Base-by-base conservation (phyloP, 2,113 vertebrate genomes). In the Mastomys coucha region DNA sequence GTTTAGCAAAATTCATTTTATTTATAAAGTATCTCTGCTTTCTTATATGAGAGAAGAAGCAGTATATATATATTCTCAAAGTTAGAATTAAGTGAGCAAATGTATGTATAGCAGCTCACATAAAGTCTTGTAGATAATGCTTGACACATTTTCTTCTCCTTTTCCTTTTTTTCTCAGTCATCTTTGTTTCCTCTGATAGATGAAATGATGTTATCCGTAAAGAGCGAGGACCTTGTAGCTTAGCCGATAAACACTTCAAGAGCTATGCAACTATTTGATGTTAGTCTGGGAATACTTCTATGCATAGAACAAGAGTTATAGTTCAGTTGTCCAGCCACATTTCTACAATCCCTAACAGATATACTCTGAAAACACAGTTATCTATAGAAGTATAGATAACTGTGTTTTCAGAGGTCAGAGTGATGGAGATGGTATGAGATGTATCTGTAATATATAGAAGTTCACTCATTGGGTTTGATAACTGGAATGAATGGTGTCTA, bases 41-140 rank as follows among this genome's bases (percentile, higher is more conserved):
- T 19, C 39, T 93, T 80, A 49, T 70, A 31, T 77, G 20, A n/a
- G 49, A 96, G 88, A 51, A 7, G 75, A 93, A 7, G n/a, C 13
- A 81, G n/a, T n/a, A n/a, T n/a, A 28, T 63, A 60, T 77, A 56
- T 6, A 67, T 0, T 88, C 28, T 72, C 5, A 77, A 10, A 4
- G 10, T 88, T 93, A 69, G 16, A 93, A 77, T 70, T 96, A 87
- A 92, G 45, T 95, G 42, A 81, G 17, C 70, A 65, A 60, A 20
- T 88, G 7, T 86, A 39, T 73, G 19, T 16, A 88, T 22, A 90
- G 49, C 24, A 16, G 58, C 45, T 65, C 76, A 75, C 20, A 69
- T 5, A 81, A 49, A 39, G 7, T 73, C 5, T 56, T 3, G 85
- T 58, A n/a, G 45, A 7, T 19, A 85, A 2, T 70, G 70, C 1